Conservation (phyloP, 2,888 invertebrate species). For the Perizoma flavofasciatum region DNA sequence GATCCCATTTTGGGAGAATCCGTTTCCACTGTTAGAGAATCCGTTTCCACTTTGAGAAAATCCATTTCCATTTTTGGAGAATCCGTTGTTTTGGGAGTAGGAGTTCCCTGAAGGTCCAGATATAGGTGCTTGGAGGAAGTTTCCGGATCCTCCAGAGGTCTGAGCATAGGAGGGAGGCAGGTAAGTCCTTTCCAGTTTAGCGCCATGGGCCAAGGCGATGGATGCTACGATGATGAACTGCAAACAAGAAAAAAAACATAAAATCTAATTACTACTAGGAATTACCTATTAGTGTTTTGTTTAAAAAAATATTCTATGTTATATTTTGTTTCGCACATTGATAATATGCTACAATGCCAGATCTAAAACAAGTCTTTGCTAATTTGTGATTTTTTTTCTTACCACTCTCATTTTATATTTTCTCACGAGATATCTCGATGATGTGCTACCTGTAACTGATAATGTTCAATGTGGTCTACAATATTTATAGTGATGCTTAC, state of each 20-base stretch:
- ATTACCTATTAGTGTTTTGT: too few species aligned
- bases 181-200: conserved; percentile 69
- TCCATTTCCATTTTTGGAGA: conserved; percentile 22
- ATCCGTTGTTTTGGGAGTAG: conserved; percentile 25
- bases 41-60: conserved; percentile 8
- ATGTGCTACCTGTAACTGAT: conserved; percentile 64
- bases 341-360: too few species aligned
- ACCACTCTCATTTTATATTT: conserved; percentile 67
- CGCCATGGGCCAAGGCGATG: conserved; percentile 59
- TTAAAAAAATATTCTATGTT: too few species aligned
- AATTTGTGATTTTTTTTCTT: conserved; percentile 27
- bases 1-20: conserved; percentile 11
- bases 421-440: conserved; percentile 46
- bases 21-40: conserved; percentile 11
- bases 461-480: conserved; percentile 55
- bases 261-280: too few species aligned
- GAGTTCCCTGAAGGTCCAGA: conserved; percentile 35
- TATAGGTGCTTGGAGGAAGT: conserved; percentile 59
- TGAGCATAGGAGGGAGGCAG: conserved; percentile 65
- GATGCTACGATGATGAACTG: conserved; percentile 66
- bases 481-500: conserved; percentile 71
- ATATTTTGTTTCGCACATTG: too few species aligned
- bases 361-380: too few species aligned
- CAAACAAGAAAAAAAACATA: conserved; percentile 25
- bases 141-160: conserved; percentile 60